Conservation (phyloP, 2,113 vertebrate genomes). For the Thamnaconus septentrionalis region DNA sequence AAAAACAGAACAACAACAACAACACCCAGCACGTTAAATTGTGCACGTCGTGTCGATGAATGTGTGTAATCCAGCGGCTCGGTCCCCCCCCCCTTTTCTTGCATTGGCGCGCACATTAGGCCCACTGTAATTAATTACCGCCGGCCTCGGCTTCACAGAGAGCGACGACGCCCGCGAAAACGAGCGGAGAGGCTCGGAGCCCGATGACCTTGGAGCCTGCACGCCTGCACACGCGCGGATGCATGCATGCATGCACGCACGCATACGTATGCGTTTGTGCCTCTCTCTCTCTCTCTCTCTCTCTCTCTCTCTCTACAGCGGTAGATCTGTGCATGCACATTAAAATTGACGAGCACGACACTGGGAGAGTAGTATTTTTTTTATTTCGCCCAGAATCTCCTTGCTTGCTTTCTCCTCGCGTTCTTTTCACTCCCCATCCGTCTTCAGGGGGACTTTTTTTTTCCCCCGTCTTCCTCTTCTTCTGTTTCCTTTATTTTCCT, state of each 20-base stretch:
- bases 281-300: background rate
- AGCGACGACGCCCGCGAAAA: conserved; percentile 46
- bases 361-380: conserved; percentile 56
- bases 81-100: conserved; percentile 6
- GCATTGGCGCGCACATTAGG: conserved; percentile 38
- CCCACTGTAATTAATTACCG: conserved; percentile 59
- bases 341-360: conserved; percentile 46
- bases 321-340: conserved; percentile 44
- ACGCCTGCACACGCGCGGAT: conserved; percentile 6
- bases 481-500: conserved; percentile 20
- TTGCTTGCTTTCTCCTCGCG: conserved; percentile 17
- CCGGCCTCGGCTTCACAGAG: conserved; percentile 51
- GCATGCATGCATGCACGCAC: conserved; percentile 2
- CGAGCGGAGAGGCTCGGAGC: conserved; percentile 47
- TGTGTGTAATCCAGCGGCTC: conserved; percentile 26
- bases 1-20: too few species aligned
- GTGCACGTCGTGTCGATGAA: conserved; percentile 38
- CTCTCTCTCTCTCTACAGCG: conserved; percentile 18
- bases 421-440: conserved; percentile 35
- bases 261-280: conserved; percentile 12
- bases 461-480: too few species aligned
- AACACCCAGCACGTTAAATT: conserved; percentile 40
- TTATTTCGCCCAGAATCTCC: conserved; percentile 47
- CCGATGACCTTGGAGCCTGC: conserved; percentile 53
- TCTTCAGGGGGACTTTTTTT: conserved; percentile 4